A percentile compares a stretch with the other conserved stretches of the same genome.
Evolutionary conservation across 1,140 invertebrate genomes (phyloP).

Genomic region (Bombus haemorrhoidalis): DNA sequence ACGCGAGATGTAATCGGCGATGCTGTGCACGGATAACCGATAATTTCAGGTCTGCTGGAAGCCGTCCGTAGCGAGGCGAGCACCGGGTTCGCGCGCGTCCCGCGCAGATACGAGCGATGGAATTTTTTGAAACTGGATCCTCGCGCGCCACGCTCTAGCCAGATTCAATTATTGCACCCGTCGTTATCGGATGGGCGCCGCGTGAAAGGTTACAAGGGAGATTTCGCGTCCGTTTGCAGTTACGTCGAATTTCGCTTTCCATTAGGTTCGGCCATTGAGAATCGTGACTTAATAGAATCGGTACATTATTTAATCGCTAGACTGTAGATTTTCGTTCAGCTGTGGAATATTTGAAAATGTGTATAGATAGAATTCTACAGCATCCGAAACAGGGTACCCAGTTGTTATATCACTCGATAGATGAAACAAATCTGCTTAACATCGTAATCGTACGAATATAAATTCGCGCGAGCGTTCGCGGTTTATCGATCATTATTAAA

Average conservation of each 20-base stretch:
- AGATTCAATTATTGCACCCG: slow-evolving; percentile 35
- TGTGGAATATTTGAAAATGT: too few relatives aligned
- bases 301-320: background rate
- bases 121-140: slow-evolving; percentile 45
- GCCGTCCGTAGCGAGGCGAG: background rate
- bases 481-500: too few relatives aligned
- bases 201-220: slow-evolving; percentile 33
- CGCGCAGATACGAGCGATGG: background rate
- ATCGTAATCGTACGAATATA: too few relatives aligned
- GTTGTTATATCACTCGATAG: too few relatives aligned
- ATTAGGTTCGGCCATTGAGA: background rate
- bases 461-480: too few relatives aligned
- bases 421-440: too few relatives aligned
- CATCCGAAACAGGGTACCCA: too few relatives aligned
- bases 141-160: slow-evolving; percentile 12
- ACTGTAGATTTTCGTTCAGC: too few relatives aligned
- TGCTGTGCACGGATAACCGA: slow-evolving; percentile 42
- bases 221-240: background rate
- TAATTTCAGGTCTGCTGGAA: slow-evolving; percentile 46
- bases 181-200: background rate
- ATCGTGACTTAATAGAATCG: background rate
- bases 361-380: too few relatives aligned
- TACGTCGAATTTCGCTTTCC: too few relatives aligned
- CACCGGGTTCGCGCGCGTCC: background rate
- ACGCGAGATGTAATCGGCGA: slow-evolving; percentile 43